Percentiles rank a stretch among this genome's conserved stretches.
These are phyloP conservation scores for Panthera tigris DNA, from an alignment of 2,113 vertebrate genomes.

Conservation along the genomic window DNA sequence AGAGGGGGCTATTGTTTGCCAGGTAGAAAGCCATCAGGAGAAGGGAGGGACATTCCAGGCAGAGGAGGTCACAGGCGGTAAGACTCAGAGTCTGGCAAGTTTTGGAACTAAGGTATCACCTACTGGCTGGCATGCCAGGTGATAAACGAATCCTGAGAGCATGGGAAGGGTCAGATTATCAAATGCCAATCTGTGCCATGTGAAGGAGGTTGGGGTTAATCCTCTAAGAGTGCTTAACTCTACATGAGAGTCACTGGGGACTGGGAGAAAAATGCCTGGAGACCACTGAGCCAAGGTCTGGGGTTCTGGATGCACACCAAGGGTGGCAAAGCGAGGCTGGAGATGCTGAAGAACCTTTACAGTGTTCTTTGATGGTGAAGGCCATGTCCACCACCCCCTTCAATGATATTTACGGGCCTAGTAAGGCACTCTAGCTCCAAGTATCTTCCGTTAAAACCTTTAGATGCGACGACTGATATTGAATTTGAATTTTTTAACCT, in stretches of 20 bases:
- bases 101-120: background rate
- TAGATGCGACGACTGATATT: constrained; percentile 71
- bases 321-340: background rate
- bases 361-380: background rate
- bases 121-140: background rate
- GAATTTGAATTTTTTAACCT: constrained; percentile 73
- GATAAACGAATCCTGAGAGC: background rate
- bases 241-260: background rate
- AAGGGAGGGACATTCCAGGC: background rate
- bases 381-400: background rate
- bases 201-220: background rate
- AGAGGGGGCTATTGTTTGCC: background rate
- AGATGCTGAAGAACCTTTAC: background rate
- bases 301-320: background rate
- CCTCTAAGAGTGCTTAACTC: background rate
- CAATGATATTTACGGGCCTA: constrained; percentile 58
- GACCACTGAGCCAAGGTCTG: background rate
- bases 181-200: background rate
- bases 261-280: background rate
- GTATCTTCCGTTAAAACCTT: constrained; percentile 76
- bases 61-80: background rate
- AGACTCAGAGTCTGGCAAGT: background rate
- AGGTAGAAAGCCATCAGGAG: background rate
- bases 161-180: background rate
- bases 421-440: constrained; percentile 69